Conservation (phyloP, 1,140 invertebrate genomes). For the Holcopasites calliopsidis region DNA sequence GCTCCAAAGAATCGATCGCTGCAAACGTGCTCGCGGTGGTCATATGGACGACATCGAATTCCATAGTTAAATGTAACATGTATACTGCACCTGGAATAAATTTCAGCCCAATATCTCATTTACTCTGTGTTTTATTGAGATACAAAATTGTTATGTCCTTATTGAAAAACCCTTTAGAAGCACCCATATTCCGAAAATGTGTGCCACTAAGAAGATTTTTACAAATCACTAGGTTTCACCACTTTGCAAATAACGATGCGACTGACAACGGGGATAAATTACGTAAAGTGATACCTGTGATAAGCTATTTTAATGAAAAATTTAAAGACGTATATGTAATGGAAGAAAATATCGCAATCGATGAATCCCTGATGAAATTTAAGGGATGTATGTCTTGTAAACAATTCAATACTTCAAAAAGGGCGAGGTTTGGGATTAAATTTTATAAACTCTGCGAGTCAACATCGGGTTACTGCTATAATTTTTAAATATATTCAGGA, state of each 20-base stretch:
- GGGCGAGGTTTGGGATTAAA: slow-evolving; percentile 45
- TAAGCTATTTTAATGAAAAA: slow-evolving; percentile 43
- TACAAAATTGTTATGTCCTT: too few relatives aligned
- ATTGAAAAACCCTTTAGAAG: too few relatives aligned
- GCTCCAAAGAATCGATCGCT: neutral
- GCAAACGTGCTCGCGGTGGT: neutral
- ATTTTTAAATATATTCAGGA: slow-evolving; percentile 53
- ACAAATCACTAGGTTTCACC: slow-evolving; percentile 39
- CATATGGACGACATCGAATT: neutral
- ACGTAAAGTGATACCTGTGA: slow-evolving; percentile 29
- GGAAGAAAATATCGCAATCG: slow-evolving; percentile 32
- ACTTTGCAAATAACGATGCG: slow-evolving; percentile 44
- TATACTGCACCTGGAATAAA: too few relatives aligned
- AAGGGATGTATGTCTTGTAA: slow-evolving; percentile 35
- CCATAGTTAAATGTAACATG: neutral
- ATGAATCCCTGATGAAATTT: slow-evolving; percentile 48
- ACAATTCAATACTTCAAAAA: slow-evolving; percentile 46
- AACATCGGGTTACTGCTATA: slow-evolving; percentile 32
- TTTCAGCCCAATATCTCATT: too few relatives aligned
- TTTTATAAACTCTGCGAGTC: slow-evolving; percentile 49
- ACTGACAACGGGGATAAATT: slow-evolving; percentile 30
- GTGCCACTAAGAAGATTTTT: slow-evolving; percentile 38
- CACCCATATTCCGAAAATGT: slow-evolving; percentile 28
- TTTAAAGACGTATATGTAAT: slow-evolving; percentile 43
- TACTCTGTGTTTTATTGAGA: too few relatives aligned